These are phyloP conservation scores for Yoshiicerus persimilis DNA, from an alignment of 1,140 invertebrate species.

Conservation along the genomic window DNA sequence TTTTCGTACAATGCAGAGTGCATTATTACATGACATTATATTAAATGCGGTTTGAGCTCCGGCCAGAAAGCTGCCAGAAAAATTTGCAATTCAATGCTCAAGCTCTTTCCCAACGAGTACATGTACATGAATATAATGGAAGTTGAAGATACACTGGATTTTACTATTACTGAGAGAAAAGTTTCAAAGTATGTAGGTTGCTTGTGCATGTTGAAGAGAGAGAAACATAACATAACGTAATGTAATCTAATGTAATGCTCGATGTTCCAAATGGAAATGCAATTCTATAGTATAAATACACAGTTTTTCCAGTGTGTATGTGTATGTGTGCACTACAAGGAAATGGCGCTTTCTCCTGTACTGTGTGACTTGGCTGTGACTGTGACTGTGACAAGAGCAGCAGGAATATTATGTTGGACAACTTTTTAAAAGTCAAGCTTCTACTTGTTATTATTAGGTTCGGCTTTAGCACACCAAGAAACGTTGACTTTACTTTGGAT, in stretches of 20 bases:
- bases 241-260: neutral
- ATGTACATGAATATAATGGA: neutral
- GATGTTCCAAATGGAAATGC: neutral
- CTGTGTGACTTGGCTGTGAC: neutral
- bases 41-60: conserved; percentile 15
- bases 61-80: conserved; percentile 11
- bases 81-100: conserved; percentile 14
- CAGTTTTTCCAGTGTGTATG: neutral
- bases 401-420: neutral
- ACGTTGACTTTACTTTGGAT: neutral
- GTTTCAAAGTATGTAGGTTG: neutral
- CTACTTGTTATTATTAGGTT: conserved; percentile 18
- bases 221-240: neutral
- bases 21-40: conserved; percentile 23
- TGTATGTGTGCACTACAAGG: neutral
- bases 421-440: conserved; percentile 23
- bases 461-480: neutral
- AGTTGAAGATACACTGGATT: neutral
- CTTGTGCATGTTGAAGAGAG: neutral
- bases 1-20: neutral
- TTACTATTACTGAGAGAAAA: neutral
- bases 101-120: neutral
- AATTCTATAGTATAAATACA: neutral
- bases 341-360: neutral
- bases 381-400: neutral